Evolutionary conservation across 2,888 invertebrate genomes (phyloP).

Genomic region (Lymantria monacha): DNA sequence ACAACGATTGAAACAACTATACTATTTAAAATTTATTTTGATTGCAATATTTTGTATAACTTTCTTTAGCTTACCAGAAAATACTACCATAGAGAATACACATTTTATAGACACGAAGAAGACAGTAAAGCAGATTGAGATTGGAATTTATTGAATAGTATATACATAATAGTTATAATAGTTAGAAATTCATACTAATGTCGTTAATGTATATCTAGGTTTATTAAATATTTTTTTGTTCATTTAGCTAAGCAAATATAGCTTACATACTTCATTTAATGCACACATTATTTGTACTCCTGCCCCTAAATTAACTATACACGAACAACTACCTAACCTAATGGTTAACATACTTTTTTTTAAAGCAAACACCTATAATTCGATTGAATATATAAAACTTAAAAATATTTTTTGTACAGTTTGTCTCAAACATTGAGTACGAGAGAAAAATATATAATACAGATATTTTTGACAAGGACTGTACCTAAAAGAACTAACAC

Average conservation of each 20-base stretch:
- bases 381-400: constrained; percentile 28
- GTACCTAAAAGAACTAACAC: constrained; percentile 22
- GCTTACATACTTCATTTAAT: constrained; percentile 11
- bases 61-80: neutral
- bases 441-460: constrained; percentile 3
- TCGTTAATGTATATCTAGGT: neutral
- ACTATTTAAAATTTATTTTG: constrained; percentile 9
- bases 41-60: constrained; percentile 4
- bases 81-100: neutral
- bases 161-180: constrained; percentile 4
- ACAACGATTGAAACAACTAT: neutral
- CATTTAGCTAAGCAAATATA: constrained; percentile 20
- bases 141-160: constrained; percentile 7
- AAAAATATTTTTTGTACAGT: constrained; percentile 28
- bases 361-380: neutral
- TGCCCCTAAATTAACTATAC: constrained; percentile 23
- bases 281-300: constrained; percentile 26
- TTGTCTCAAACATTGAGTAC: constrained; percentile 9
- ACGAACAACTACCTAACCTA: constrained; percentile 26
- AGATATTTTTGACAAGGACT: constrained; percentile 13
- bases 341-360: constrained; percentile 19
- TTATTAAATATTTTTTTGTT: constrained; percentile 9
- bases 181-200: constrained; percentile 9
- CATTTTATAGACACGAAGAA: constrained; percentile 5
- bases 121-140: constrained; percentile 11